Conservation (phyloP, 2,797 vertebrate genomes). For the Adelosebastes latens region DNA sequence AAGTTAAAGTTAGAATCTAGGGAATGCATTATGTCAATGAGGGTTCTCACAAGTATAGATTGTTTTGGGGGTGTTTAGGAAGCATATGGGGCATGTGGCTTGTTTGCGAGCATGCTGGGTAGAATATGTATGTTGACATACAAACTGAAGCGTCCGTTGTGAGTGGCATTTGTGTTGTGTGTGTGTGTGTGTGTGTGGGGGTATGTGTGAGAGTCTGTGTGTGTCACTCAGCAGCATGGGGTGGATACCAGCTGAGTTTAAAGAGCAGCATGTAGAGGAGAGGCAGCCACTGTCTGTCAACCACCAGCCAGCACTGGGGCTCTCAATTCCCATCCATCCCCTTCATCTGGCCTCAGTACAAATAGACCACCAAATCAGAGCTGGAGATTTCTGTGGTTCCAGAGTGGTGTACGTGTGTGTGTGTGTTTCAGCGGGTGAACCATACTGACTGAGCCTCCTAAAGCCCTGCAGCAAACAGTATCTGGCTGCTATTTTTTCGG, state of each 20-base stretch:
- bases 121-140: constrained; percentile 9
- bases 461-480: constrained; percentile 30
- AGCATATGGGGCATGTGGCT: neutral
- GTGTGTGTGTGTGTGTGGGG: constrained; percentile 9
- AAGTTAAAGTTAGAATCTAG: neutral
- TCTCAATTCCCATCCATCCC: constrained; percentile 42
- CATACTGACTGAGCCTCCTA: constrained; percentile 11
- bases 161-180: constrained; percentile 24
- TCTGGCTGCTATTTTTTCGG: constrained; percentile 17
- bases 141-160: neutral
- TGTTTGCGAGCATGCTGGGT: constrained; percentile 21
- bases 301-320: constrained; percentile 21
- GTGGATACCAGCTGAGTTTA: constrained; percentile 47
- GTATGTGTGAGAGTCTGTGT: constrained; percentile 1
- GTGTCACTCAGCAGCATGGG: constrained; percentile 50
- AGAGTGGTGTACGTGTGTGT: constrained; percentile 2
- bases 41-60: neutral
- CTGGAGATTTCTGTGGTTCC: constrained; percentile 14
- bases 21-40: neutral
- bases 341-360: constrained; percentile 43
- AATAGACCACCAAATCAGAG: constrained; percentile 47
- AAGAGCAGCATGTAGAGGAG: constrained; percentile 39
- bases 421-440: neutral
- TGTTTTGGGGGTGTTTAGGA: neutral
- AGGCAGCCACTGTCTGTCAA: constrained; percentile 43